Base-by-base conservation (phyloP, 2,888 invertebrate genomes). In the Schizaphis graminum region DNA sequence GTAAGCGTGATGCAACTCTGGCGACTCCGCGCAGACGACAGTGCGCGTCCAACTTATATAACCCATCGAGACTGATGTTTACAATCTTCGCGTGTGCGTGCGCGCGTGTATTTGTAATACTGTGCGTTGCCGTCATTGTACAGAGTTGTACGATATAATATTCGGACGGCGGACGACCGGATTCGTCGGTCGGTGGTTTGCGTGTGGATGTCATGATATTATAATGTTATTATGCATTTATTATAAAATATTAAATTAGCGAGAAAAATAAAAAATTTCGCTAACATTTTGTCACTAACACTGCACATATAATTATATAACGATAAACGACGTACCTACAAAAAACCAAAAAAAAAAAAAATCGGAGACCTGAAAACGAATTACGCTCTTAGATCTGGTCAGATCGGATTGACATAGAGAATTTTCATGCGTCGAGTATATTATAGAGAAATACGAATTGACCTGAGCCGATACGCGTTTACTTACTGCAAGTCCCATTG, bases 1-100 rank as follows among this genome's bases (percentile, higher is more conserved):
- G 41, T 16, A 90, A 26, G 85, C 11, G 47, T 67, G 77, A 89
- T 57, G 93, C 84, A 93, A 93, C 67, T 67, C 41, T n/a, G 88
- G 24, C 61, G 47, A 89, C 77, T 77, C 11, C 11, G 77, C 11
- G 77, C 44, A 47, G 89, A 67, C 49, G 88, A 53, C 67, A 26
- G 61, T 47, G n/a, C 13, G 44, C n/a, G 47, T 47, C 28, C 11
- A 26, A 24, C 89, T 93, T 93, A 93, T 49, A 84, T 57, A 93
- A 93, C 41, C 77, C 44, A 61, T 67, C 88, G 67, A 47, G 56
- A 57, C 56, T 47, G 44, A 47, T 47, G 93, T 93, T 89, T 53
- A 41, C 89, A 67, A 88, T 41, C 87, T 92, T 88, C 35, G 87
- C 21, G 44, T 56, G 26, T 10, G 77, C 13, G 87, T n/a, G 8